These are phyloP conservation scores for Paramormyrops kingsleyae DNA, from an alignment of 2,113 vertebrate species.

Conservation along the genomic window DNA sequence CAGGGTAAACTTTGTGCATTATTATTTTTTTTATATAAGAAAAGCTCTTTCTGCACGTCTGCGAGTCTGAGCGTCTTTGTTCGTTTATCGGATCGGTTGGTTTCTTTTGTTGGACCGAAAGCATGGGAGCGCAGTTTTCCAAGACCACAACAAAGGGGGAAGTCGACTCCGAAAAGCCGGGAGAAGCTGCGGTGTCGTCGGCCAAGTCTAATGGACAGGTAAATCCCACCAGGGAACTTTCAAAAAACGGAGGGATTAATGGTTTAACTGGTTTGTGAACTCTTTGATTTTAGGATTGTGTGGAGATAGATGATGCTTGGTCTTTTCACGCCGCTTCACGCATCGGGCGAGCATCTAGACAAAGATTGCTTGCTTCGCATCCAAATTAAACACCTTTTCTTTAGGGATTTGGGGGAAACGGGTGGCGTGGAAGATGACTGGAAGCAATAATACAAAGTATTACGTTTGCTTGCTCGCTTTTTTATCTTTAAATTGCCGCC, in stretches of 20 bases:
- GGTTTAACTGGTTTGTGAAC: not conserved
- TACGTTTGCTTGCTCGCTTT: not conserved
- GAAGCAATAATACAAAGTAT: not conserved
- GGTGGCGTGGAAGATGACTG: not conserved
- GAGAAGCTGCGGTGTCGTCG: slow-evolving; percentile 79
- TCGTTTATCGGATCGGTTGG: slow-evolving; percentile 83
- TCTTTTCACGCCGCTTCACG: not conserved
- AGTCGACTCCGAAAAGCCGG: slow-evolving; percentile 76
- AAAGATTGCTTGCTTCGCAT: not conserved
- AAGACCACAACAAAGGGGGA: slow-evolving; percentile 94
- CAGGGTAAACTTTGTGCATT: slow-evolving; percentile 40
- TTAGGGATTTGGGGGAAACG: not conserved
- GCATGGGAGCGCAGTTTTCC: slow-evolving; percentile 98
- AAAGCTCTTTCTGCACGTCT: slow-evolving; percentile 44
- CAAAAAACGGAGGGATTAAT: not conserved
- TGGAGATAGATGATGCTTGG: not conserved
- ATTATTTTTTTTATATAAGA: slow-evolving; percentile 58
- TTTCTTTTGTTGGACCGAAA: slow-evolving; percentile 93
- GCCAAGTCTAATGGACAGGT: slow-evolving; percentile 94
- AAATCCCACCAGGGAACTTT: slow-evolving; percentile 29
- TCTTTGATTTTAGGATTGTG: not conserved
- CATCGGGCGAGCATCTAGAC: not conserved
- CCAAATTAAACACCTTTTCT: not conserved
- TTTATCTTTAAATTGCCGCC: not conserved
- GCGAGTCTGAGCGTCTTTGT: slow-evolving; percentile 79